Evolutionary conservation across 2,797 vertebrate genomes (phyloP), one percentile per base, ranked within the genome.

Genomic region (Pitangus sulphuratus): DNA sequence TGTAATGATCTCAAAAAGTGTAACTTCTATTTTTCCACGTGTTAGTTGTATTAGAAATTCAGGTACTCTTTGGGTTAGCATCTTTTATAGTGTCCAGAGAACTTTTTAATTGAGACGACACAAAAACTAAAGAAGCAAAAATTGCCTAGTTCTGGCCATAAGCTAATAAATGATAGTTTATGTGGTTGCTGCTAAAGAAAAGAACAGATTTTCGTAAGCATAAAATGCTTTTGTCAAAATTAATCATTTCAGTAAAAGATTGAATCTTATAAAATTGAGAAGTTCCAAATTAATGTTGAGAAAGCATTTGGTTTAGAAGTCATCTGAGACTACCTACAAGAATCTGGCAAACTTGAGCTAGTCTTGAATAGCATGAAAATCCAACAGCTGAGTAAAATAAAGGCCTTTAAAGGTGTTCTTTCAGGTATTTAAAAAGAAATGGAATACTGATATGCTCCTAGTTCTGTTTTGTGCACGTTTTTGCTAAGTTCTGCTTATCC

Each of bases 391-490:
- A 37, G 12, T 20, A 65, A 72, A 84, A 68, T 26, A 33, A 72
- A 45, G 21, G 47, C 54, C 24, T 47, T 74, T 12, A 35, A 47
- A 69, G 15, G 17, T 13, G 53, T 40, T 70, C 16, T 48, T 58
- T 50, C 21, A 30, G 54, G 11, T 17, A 22, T 12, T 50, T 8
- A 9, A 28, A 26, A 11, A 51, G 30, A 21, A 12, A 6, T 0
- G 3, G 15, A 31, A 39, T 11, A 44, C n/a, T 5, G 9, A 54
- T 7, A 26, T 0, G 0, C 18, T 82, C 18, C 30, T 51, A 4
- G 17, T 80, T 68, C 14, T 39, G 13, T 30, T n/a, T 13, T 15
- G 20, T 3, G 26, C 6, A 1, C 26, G 4, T 16, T 74, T 57
- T 50, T 21, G 18, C 25, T 6, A 15, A 35, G 5, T 45, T 60